Evolutionary conservation across 1,140 invertebrate genomes (phyloP).

Genomic region (Eufriesea mexicana): DNA sequence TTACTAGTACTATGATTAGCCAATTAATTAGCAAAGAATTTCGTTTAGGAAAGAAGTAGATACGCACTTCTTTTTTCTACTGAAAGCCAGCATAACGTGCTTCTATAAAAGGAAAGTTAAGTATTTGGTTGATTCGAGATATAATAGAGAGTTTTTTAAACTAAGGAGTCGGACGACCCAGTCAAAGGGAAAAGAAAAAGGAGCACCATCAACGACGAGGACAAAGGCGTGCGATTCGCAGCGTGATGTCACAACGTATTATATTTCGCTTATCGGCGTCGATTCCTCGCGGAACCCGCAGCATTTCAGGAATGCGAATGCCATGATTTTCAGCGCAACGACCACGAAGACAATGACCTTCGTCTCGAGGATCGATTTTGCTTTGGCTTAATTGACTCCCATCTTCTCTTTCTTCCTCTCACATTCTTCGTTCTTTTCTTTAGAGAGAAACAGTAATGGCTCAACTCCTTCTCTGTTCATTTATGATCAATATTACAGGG

Average conservation of each 20-base stretch:
- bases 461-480: neutral
- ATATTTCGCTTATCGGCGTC: constrained; percentile 76
- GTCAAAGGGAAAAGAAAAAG: neutral
- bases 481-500: neutral
- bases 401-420: neutral
- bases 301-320: constrained; percentile 76
- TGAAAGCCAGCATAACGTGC: neutral
- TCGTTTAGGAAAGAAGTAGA: neutral
- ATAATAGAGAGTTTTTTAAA: neutral
- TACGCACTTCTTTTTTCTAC: neutral
- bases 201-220: neutral
- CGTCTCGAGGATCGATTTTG: constrained; percentile 49
- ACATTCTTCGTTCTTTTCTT: neutral
- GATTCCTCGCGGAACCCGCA: constrained; percentile 66
- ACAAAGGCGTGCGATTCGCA: constrained; percentile 28
- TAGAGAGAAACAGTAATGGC: no score
- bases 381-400: constrained; percentile 27
- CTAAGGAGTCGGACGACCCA: neutral
- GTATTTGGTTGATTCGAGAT: neutral
- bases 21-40: neutral
- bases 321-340: constrained; percentile 43
- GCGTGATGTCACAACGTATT: constrained; percentile 74
- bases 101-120: neutral
- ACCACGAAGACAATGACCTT: constrained; percentile 39
- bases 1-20: neutral